Percentiles rank a stretch among this genome's conserved stretches.
These are phyloP conservation scores for Argynnis bischoffii DNA, from an alignment of 2,888 invertebrate species.

Conservation along the genomic window DNA sequence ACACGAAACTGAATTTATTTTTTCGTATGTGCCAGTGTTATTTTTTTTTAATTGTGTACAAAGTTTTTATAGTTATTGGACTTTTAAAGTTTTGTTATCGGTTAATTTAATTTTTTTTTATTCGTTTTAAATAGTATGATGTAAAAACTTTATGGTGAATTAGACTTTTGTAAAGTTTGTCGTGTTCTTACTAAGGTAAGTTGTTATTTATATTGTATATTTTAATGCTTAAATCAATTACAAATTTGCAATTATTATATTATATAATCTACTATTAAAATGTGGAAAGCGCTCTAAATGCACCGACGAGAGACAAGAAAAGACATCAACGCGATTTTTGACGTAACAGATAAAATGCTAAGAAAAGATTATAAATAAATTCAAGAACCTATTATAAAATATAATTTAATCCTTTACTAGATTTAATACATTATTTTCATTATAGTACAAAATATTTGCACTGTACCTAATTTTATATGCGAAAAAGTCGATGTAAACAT, in stretches of 20 bases:
- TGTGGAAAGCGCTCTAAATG: not conserved
- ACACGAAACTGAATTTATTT: conserved; percentile 40
- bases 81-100: conserved; percentile 17
- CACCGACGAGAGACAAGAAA: not conserved
- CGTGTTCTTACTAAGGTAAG: conserved; percentile 17
- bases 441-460: no score
- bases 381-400: no score
- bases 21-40: conserved; percentile 37
- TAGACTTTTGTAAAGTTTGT: conserved; percentile 13
- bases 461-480: no score
- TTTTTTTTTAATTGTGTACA: conserved; percentile 29
- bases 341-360: no score
- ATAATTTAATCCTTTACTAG: no score
- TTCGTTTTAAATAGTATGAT: conserved; percentile 11
- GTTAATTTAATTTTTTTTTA: conserved; percentile 5
- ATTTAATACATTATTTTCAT: no score
- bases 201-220: conserved; percentile 15
- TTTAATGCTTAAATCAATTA: no score
- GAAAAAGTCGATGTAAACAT: no score
- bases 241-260: not conserved
- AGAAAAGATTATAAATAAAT: no score
- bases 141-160: conserved; percentile 22
- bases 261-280: not conserved
- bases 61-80: conserved; percentile 14
- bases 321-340: conserved; percentile 19